phyloP scores from a whole-genome alignment of 2,888 invertebrate species.

The Agrotis exclamationis region DNA sequence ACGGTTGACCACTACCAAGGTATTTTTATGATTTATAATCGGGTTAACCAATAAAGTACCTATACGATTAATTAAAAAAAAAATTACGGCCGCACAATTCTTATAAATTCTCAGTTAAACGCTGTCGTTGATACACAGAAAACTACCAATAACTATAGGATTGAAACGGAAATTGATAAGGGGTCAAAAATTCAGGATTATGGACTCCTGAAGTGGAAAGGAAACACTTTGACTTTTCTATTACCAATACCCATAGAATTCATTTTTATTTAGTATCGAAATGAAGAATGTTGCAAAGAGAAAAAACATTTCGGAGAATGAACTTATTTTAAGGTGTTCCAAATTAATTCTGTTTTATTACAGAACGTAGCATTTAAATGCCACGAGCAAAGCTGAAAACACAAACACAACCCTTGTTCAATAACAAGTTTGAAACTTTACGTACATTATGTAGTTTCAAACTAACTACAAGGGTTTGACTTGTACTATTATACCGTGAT shows the following conservation, averaged over 20 bases:
- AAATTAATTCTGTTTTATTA: constrained; percentile 7
- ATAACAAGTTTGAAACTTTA: neutral
- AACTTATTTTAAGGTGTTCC: neutral
- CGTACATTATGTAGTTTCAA: neutral
- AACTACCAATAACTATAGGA: neutral
- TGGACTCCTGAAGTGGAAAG: neutral
- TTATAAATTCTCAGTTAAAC: neutral
- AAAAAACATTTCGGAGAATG: too few species aligned
- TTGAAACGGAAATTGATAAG: neutral
- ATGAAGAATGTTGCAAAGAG: too few species aligned
- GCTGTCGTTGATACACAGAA: neutral
- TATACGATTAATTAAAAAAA: too few species aligned
- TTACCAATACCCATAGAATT: neutral
- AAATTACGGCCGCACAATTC: neutral
- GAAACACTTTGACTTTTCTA: neutral
- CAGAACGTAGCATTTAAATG: neutral
- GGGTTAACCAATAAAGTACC: too few species aligned
- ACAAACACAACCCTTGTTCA: neutral
- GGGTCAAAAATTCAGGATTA: neutral
- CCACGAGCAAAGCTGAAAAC: neutral
- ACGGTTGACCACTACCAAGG: too few species aligned
- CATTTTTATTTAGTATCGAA: neutral
- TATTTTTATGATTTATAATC: too few species aligned
- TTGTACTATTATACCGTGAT: neutral
- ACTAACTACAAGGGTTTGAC: constrained; percentile 2